phyloP scores from a whole-genome alignment of 2,888 invertebrate species.

The Syrista parreyssii region DNA sequence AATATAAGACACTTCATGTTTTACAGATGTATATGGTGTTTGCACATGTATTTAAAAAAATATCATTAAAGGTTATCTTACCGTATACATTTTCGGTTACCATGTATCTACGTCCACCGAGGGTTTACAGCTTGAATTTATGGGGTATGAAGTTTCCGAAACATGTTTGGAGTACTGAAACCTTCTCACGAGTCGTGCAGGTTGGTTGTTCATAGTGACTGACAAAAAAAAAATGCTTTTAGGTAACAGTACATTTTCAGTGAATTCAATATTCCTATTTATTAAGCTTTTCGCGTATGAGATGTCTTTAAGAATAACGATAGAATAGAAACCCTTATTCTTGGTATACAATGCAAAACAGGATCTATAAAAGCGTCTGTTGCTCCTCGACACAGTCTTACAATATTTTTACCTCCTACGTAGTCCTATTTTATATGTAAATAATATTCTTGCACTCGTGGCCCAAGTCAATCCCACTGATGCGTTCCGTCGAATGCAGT shows the following conservation, averaged over 20 bases:
- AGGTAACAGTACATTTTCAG: neutral
- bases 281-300: neutral
- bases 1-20: neutral
- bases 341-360: neutral
- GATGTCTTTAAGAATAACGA: neutral
- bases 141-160: neutral
- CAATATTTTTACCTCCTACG: neutral
- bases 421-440: conserved; percentile 23
- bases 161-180: conserved; percentile 1
- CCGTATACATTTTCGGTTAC: neutral
- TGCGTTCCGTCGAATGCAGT: conserved; percentile 10
- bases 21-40: neutral
- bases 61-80: neutral
- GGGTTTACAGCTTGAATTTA: neutral
- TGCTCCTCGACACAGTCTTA: neutral
- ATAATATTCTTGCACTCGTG: conserved; percentile 31
- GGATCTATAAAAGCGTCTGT: neutral
- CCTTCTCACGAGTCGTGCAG: neutral
- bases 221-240: neutral
- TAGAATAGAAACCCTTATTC: neutral
- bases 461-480: conserved; percentile 4
- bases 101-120: neutral
- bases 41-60: neutral
- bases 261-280: neutral
- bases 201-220: neutral